Base-by-base conservation (phyloP, 2,888 invertebrate genomes). In the Rotaria socialis region DNA sequence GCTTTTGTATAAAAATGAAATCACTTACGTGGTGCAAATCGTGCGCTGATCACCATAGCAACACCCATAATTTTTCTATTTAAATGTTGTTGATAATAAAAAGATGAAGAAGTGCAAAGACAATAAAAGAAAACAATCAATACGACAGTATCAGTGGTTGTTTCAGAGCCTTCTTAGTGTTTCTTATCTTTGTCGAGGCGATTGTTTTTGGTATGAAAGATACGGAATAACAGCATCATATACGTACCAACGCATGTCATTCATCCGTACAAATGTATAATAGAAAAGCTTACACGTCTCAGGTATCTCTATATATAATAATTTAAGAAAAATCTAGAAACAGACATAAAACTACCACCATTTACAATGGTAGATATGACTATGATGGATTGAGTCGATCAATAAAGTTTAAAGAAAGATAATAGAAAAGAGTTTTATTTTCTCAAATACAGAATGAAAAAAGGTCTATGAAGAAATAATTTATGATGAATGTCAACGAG, bases 1-100 rank as follows among this genome's bases (percentile, higher is more conserved):
- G 1, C 24, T 4, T 56, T 56, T 56, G 8, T 16, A 55, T 22
- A 55, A 55, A 22, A 55, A 55, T 35, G 2, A 67, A 27, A 35
- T 35, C 11, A 35, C 67, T 67, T 67, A 67, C 67, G 35, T 67
- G 27, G 11, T 35, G 24, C 67, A 16, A 35, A 35, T 67, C 67
- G 67, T 67, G 14, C 67, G 35, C 67, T 67, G 35, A 67, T 67
- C 10, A 67, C 67, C 67, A 67, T 67, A 67, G 67, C 67, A 67
- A 67, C 35, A 35, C 67, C 67, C 67, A 67, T 67, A 35, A 5
- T 67, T 5, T n/a, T 16, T 35, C n/a, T 67, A 16, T 67, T 67
- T 16, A 35, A 67, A 58, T 58, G 4, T n/a, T 58, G 24, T 58
- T 67, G 35, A 35, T 3, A 67, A 35, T 19, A 67, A 1, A 3